Evolutionary conservation across 2,113 vertebrate species (phyloP).

Genomic region (Micromys minutus): DNA sequence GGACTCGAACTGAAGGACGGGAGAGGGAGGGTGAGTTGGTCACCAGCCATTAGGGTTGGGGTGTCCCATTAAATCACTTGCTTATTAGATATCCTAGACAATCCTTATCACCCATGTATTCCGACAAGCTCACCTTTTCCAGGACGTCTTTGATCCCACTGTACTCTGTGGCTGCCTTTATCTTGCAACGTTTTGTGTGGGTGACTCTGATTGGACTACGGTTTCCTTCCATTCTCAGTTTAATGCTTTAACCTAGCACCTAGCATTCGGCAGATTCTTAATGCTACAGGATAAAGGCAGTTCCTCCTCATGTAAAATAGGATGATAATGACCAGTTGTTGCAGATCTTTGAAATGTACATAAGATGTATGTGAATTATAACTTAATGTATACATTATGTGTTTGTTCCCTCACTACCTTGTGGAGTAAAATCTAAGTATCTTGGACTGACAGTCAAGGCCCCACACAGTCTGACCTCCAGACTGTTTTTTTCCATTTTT

Average conservation of each 20-base stretch:
- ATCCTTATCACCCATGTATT: neutral
- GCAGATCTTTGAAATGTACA: conserved; percentile 28
- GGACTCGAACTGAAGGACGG: neutral
- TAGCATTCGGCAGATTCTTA: conserved; percentile 6
- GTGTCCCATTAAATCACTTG: neutral
- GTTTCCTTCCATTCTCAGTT: conserved; percentile 26
- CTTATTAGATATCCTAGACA: conserved; percentile 7
- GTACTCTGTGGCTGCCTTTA: neutral
- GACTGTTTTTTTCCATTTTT: neutral
- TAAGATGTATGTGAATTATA: conserved; percentile 1
- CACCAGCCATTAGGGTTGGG: neutral
- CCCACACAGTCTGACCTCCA: neutral
- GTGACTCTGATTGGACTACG: conserved; percentile 17
- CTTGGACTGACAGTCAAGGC: neutral
- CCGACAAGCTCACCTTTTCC: conserved; percentile 24
- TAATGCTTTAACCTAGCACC: neutral
- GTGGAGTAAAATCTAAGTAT: conserved; percentile 33
- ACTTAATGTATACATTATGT: neutral
- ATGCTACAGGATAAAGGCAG: neutral
- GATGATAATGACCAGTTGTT: neutral
- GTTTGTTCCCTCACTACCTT: neutral
- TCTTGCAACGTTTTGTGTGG: neutral
- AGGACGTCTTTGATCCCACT: neutral
- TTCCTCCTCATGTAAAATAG: conserved; percentile 37
- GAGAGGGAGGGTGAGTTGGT: neutral